Percentiles rank a stretch among this genome's conserved stretches.
phyloP scores from a whole-genome alignment of 2,888 invertebrate genomes.

The Deilephila elpenor region DNA sequence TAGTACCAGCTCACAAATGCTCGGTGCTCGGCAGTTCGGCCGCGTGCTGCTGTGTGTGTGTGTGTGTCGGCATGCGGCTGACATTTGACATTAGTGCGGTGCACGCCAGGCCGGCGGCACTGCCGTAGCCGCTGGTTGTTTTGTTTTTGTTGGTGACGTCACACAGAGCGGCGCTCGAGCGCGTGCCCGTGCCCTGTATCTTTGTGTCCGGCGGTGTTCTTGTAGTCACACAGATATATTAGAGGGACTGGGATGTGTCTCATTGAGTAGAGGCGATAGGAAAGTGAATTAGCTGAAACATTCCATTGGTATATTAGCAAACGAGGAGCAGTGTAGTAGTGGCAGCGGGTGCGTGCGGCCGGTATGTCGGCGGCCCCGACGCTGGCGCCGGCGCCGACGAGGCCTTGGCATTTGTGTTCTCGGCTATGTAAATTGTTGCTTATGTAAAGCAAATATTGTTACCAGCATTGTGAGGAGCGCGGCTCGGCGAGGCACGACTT shows the following conservation, averaged over 20 bases:
- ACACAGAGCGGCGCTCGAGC: neutral
- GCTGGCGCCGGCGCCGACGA: slow-evolving; percentile 37
- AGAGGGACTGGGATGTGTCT: neutral
- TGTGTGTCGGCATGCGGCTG: slow-evolving; percentile 1
- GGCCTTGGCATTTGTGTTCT: slow-evolving; percentile 17
- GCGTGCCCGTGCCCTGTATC: neutral
- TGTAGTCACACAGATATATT: neutral
- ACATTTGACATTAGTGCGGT: neutral
- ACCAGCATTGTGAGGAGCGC: neutral
- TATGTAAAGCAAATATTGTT: slow-evolving; percentile 2
- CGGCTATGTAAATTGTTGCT: slow-evolving; percentile 8
- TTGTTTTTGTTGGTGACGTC: neutral
- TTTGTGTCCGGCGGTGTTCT: neutral
- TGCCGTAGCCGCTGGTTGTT: neutral
- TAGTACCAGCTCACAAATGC: too few relatives aligned
- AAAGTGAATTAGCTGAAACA: neutral
- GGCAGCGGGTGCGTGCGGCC: neutral
- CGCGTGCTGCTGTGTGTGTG: slow-evolving; percentile 32
- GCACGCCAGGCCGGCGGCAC: neutral
- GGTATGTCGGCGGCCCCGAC: neutral
- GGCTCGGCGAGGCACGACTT: neutral
- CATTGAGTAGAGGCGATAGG: neutral
- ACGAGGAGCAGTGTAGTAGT: neutral
- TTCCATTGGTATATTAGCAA: neutral
- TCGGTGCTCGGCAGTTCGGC: too few relatives aligned